Base-by-base conservation (phyloP, 1,140 invertebrate species). In the Rhizoglyphus robini region DNA sequence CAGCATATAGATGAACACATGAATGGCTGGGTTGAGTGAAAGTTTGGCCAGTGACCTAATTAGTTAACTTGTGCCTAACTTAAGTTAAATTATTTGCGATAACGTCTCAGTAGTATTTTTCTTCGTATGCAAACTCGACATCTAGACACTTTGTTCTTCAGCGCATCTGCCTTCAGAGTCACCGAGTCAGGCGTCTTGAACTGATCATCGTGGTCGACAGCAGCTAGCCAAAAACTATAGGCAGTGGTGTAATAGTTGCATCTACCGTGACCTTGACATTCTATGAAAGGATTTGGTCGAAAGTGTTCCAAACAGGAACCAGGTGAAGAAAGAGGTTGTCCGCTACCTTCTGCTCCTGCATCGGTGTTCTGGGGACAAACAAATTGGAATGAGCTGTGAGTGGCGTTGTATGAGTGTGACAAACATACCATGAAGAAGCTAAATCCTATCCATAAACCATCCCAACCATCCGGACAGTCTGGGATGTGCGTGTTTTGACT, bases 181-280 rank as follows among this genome's bases (percentile, higher is more conserved):
- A 92, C 83, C 72, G 86, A 84, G 69, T 85, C 80, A 3, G 96
- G 95, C 72, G 78, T 82, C 69, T 76, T 72, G 78, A 98, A 99
- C 68, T 90, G 82, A 64, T 80, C 74, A 47, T 86, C 82, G 48
- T 67, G 64, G 71, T 96, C 91, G 69, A 99, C 88, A 1, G 90
- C 95, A 29, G 92, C 87, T 72, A 99, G 79, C 96, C 96, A 99
- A 82, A 98, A 99, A 76, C 90, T 95, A 74, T 93, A 88, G 79
- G 94, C 91, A 73, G 97, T 97, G 54, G 93, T 86, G 75, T 92
- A 99, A 76, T 95, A 96, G 74, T 96, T 89, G 77, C 95, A 99
- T 41, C 86, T 88, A 68, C 90, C 96, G 74, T 87, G 84, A 47
- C 90, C 91, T 74, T 91, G 93, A 75, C 93, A 96, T 77, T 91